Evolutionary conservation across 1,140 invertebrate species (phyloP).

Genomic region (Latrodectus geometricus): DNA sequence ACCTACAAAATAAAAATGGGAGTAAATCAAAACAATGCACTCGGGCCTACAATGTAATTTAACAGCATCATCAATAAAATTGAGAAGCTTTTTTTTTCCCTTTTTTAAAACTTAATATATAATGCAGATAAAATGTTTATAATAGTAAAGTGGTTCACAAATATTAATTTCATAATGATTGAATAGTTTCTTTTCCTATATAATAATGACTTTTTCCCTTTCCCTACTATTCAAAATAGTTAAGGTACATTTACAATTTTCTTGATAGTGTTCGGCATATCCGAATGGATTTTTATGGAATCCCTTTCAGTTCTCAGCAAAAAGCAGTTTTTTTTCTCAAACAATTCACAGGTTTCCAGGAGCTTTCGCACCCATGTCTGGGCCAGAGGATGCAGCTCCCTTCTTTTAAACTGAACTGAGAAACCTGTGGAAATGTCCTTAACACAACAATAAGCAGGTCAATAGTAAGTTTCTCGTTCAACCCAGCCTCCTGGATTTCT

Average conservation of each 20-base stretch:
- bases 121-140: conserved; percentile 56
- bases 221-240: conserved; percentile 61
- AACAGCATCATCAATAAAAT: conserved; percentile 42
- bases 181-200: conserved; percentile 45
- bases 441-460: conserved; percentile 69
- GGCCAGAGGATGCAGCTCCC: conserved; percentile 26
- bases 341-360: conserved; percentile 7
- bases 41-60: conserved; percentile 54
- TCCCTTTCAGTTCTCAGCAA: background rate
- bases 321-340: background rate
- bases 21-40: conserved; percentile 36
- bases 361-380: conserved; percentile 25
- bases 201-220: conserved; percentile 24
- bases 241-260: conserved; percentile 61
- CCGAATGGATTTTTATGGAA: background rate
- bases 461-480: conserved; percentile 99
- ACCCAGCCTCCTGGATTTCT: conserved; percentile 97
- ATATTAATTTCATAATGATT: conserved; percentile 60
- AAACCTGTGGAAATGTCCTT: conserved; percentile 52
- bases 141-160: conserved; percentile 60
- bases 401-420: conserved; percentile 20
- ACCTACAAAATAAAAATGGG: conserved; percentile 25
- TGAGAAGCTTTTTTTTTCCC: conserved; percentile 23
- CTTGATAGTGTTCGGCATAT: conserved; percentile 16
- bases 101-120: background rate